phyloP scores from a whole-genome alignment of 1,140 invertebrate species.

The Caligus rogercresseyi region DNA sequence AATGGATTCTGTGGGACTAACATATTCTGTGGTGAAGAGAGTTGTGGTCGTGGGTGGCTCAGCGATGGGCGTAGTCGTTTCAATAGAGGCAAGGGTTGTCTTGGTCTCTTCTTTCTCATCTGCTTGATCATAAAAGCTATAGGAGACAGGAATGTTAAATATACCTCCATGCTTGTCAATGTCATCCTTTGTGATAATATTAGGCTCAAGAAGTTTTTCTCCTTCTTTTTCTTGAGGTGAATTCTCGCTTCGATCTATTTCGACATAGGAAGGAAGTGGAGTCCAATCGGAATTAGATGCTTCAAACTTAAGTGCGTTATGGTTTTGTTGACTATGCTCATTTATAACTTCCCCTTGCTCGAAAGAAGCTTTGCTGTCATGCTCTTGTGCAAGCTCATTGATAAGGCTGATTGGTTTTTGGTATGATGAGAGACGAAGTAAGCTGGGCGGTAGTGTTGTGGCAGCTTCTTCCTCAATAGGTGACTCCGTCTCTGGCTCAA shows the following conservation, averaged over 20 bases:
- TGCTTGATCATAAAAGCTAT: not conserved
- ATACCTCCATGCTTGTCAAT: not conserved
- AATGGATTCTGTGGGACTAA: not conserved
- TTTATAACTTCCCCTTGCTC: not conserved
- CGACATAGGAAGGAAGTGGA: not conserved
- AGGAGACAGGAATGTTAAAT: not conserved
- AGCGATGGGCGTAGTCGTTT: not conserved
- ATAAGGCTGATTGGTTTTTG: not conserved
- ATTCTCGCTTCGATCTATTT: not conserved
- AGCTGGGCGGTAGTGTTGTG: not conserved
- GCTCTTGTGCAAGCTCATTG: not conserved
- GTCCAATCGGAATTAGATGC: not conserved
- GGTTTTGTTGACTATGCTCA: not conserved
- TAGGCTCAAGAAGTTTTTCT: not conserved
- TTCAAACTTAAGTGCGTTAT: not conserved
- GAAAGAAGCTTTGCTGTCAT: not conserved
- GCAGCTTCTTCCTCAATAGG: not conserved
- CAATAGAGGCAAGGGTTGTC: not conserved
- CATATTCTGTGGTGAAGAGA: not conserved
- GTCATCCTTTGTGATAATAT: not conserved
- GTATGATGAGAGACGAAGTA: not conserved
- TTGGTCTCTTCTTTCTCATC: not conserved
- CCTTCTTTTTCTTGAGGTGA: not conserved
- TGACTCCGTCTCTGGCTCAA: too few species aligned
- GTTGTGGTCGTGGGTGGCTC: not conserved